Percentiles rank a stretch among this genome's conserved stretches.
Evolutionary conservation across 2,797 vertebrate genomes (phyloP).

Genomic region (Dipus sagitta): DNA sequence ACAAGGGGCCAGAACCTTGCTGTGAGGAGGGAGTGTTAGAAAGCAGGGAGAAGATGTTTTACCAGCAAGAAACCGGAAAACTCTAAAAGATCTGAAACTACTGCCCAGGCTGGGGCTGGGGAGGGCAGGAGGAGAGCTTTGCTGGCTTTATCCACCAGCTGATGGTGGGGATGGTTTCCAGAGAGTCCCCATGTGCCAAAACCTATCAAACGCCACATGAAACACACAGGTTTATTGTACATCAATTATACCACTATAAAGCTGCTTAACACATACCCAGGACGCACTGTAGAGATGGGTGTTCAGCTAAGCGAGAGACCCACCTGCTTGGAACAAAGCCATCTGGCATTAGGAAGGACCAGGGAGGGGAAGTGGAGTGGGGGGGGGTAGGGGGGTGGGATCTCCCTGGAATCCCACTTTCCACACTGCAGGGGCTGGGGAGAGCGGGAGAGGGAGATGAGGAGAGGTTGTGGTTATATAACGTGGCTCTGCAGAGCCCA

Average conservation of each 20-base stretch:
- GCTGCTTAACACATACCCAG: neutral
- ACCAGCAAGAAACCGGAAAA: neutral
- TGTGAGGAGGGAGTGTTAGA: too few species aligned
- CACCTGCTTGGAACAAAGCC: slow-evolving; percentile 37
- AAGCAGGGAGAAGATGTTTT: neutral
- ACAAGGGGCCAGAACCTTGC: neutral
- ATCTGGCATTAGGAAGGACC: neutral
- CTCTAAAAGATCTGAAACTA: neutral
- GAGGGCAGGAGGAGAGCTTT: neutral
- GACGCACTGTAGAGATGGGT: neutral
- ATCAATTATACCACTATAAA: slow-evolving; percentile 50
- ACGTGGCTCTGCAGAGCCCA: neutral
- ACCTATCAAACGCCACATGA: slow-evolving; percentile 24
- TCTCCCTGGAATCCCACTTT: neutral
- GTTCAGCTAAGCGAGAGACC: neutral
- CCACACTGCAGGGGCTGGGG: neutral
- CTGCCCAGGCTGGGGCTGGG: neutral
- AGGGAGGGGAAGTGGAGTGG: neutral
- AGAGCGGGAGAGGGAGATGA: neutral
- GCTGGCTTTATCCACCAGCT: neutral
- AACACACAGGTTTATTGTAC: neutral
- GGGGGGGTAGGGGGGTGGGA: neutral
- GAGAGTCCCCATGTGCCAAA: neutral
- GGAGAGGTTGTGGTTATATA: slow-evolving; percentile 45
- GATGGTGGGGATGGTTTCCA: neutral